Evolutionary conservation across 2,113 vertebrate genomes (phyloP), one percentile per base, ranked within the genome.

Genomic region (Narcine bancroftii): DNA sequence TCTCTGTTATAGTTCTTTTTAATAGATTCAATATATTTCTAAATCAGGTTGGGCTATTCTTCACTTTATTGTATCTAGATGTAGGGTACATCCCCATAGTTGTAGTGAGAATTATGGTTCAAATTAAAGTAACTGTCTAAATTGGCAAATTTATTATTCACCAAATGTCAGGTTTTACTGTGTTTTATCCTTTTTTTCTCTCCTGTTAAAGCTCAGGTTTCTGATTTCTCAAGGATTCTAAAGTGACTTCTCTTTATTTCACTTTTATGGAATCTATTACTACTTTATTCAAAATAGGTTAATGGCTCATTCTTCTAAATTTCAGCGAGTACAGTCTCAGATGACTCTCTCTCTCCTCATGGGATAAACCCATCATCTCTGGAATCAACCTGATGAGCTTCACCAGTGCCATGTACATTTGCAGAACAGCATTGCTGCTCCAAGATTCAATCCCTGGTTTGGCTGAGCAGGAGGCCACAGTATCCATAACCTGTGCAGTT

Each of bases 71-170:
- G 85, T 21, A 63, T 9, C n/a, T 42, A 15, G 56, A 17, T 39
- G 36, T 65, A 65, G 53, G 83, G 53, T 63, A 63, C 60, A 36
- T 17, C 13, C 15, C 29, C 65, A 33, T 60, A 65, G 53, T 11
- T 85, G 33, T 33, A 17, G 29, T 60, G 47, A 56, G 81, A 85
- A 85, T 85, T 33, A n/a, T n/a, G 53, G 50, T 53, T 56, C 56
- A 89, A 89, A 89, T 60, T 89, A 63, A 60, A 89, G 53, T 89
- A 63, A 87, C 83, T 63, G 53, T 89, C 85, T 89, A 89, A 89
- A 63, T 63, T 65, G 56, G 36, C 63, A 89, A 89, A 89, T 89
- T 89, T 89, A 89, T n/a, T 69, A 39, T 45, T 10, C 63, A 66
- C 60, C 56, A 89, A 42, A 65, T 89, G 85, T 89, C 87, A 66